Evolutionary conservation across 2,888 invertebrate genomes (phyloP).

Genomic region (Epirrhoe tristata): DNA sequence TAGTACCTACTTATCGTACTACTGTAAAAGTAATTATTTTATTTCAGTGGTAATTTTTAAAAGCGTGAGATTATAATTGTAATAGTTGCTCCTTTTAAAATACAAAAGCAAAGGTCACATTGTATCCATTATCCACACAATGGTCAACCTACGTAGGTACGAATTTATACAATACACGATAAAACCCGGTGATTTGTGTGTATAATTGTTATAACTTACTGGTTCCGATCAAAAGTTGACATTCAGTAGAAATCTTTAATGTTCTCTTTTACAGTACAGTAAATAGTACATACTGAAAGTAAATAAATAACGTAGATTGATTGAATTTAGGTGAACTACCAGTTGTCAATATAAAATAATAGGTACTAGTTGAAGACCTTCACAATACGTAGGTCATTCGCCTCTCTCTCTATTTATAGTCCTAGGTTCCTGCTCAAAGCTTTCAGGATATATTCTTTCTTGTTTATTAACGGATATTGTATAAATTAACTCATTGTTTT

Average conservation of each 20-base stretch:
- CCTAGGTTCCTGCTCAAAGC: conserved; percentile 41
- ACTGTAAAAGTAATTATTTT: background rate
- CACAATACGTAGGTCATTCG: conserved; percentile 56
- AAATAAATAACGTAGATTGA: background rate
- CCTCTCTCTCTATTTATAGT: conserved; percentile 69
- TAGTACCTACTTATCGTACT: no score
- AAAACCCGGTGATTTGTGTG: background rate
- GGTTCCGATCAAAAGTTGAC: background rate
- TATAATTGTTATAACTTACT: background rate
- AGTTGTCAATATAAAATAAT: conserved; percentile 8
- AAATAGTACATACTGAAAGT: background rate
- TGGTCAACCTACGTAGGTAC: background rate
- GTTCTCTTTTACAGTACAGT: no score
- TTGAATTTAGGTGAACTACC: background rate
- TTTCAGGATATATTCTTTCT: conserved; percentile 42
- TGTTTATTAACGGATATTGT: conserved; percentile 24
- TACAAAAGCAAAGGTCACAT: conserved; percentile 1
- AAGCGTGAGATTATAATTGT: background rate
- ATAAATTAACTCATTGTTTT: conserved; percentile 27
- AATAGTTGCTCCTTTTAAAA: background rate
- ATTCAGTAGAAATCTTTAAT: background rate
- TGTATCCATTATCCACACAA: background rate
- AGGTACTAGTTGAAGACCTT: conserved; percentile 52
- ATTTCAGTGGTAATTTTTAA: background rate
- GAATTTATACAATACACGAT: background rate